These are phyloP conservation scores for Nemotelus nigrinus DNA, from an alignment of 2,888 invertebrate species.

Conservation along the genomic window DNA sequence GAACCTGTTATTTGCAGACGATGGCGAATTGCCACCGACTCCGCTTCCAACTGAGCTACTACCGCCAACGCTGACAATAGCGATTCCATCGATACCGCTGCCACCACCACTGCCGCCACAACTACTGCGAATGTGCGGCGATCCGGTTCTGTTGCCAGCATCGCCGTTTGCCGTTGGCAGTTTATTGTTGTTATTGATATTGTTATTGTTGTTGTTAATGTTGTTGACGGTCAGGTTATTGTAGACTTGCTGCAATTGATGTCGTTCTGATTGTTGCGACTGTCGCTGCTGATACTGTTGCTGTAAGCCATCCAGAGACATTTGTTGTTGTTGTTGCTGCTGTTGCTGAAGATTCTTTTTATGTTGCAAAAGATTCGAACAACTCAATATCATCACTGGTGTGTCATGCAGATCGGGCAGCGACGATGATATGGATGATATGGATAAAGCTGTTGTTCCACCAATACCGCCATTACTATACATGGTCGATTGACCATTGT, in stretches of 20 bases:
- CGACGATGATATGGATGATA: slow-evolving; percentile 60
- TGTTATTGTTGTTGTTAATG: slow-evolving; percentile 51
- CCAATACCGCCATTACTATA: slow-evolving; percentile 48
- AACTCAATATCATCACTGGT: slow-evolving; percentile 64
- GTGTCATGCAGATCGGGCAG: slow-evolving; percentile 64
- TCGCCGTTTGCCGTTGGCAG: slow-evolving; percentile 37
- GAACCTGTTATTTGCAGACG: slow-evolving; percentile 7
- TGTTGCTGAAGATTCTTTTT: slow-evolving; percentile 52
- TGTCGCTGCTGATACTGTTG: slow-evolving; percentile 19
- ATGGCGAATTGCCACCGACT: neutral
- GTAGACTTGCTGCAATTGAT: slow-evolving; percentile 20
- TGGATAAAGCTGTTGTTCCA: slow-evolving; percentile 44
- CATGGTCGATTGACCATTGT: slow-evolving; percentile 11
- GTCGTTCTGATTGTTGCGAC: neutral
- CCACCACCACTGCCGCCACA: neutral
- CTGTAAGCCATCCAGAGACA: slow-evolving; percentile 22
- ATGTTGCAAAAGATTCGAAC: slow-evolving; percentile 59
- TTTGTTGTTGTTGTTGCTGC: slow-evolving; percentile 52
- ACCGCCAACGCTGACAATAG: neutral
- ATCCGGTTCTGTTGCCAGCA: slow-evolving; percentile 41
- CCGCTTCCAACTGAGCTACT: neutral
- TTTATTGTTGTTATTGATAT: slow-evolving; percentile 34
- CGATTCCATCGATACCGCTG: neutral
- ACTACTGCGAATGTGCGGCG: slow-evolving; percentile 18
- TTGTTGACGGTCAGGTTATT: slow-evolving; percentile 48